A percentile compares a stretch with the other conserved stretches of the same genome.
Conservation (phyloP, 2,113 vertebrate species). For the Mustelus asterias region DNA sequence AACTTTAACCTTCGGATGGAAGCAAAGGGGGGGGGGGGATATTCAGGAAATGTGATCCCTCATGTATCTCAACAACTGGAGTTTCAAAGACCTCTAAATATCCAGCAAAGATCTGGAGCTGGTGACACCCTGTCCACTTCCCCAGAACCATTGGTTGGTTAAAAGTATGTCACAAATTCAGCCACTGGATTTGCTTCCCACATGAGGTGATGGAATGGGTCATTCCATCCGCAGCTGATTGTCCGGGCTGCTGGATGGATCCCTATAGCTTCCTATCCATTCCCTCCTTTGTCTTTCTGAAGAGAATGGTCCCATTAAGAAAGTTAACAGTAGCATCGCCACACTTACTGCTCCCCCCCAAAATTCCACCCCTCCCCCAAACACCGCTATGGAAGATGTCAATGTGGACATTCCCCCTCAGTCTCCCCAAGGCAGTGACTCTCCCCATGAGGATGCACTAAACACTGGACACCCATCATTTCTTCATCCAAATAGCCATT, state of each 20-base stretch:
- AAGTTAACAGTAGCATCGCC: not conserved
- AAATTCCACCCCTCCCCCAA: not conserved
- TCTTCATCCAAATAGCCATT: not conserved
- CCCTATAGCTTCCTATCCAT: no score
- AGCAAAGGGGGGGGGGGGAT: not conserved
- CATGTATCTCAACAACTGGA: not conserved
- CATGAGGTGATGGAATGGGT: not conserved
- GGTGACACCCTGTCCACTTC: not conserved
- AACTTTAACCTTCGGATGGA: no score
- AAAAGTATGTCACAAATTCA: not conserved
- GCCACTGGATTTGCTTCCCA: not conserved
- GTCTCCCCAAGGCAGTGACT: not conserved
- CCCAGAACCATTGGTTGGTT: not conserved
- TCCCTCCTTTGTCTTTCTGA: not conserved
- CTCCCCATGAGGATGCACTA: not conserved
- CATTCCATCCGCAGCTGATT: not conserved
- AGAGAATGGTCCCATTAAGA: not conserved
- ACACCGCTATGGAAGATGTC: no score
- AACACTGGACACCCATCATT: not conserved
- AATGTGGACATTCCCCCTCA: not conserved
- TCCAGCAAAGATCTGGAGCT: not conserved
- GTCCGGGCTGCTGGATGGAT: not conserved
- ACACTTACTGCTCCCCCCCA: not conserved
- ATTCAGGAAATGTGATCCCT: not conserved
- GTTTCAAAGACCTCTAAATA: not conserved